A percentile compares a stretch with the other conserved stretches of the same genome.
These are phyloP conservation scores for Brachionus angularis DNA, from an alignment of 1,140 invertebrate genomes.

Conservation along the genomic window DNA sequence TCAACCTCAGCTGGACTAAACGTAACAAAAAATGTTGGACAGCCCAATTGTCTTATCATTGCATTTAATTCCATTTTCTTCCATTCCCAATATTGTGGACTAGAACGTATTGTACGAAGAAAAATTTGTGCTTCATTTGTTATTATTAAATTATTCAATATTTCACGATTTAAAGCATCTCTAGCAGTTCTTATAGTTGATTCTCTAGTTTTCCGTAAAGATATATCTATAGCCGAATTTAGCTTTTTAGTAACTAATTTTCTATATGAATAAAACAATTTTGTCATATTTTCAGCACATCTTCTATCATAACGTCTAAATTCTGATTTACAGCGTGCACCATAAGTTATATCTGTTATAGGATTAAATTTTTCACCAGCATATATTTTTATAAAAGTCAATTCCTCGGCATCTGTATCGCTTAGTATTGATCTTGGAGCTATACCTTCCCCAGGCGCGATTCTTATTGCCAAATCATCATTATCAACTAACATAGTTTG, in stretches of 20 bases:
- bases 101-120: background rate
- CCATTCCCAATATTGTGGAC: slow-evolving; percentile 25
- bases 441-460: slow-evolving; percentile 9
- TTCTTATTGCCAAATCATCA: background rate
- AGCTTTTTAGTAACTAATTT: background rate
- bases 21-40: background rate
- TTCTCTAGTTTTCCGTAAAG: background rate
- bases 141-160: background rate
- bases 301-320: background rate
- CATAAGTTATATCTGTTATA: background rate
- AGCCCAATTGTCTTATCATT: slow-evolving; percentile 3
- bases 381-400: slow-evolving; percentile 13
- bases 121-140: slow-evolving; percentile 25
- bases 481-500: background rate
- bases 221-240: background rate
- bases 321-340: background rate
- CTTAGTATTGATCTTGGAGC: background rate
- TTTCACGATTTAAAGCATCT: background rate
- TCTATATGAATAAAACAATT: background rate
- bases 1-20: background rate
- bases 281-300: background rate
- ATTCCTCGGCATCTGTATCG: background rate
- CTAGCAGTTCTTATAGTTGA: background rate
- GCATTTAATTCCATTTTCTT: slow-evolving; percentile 8
- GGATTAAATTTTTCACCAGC: background rate